phyloP scores from a whole-genome alignment of 2,113 vertebrate species.

The Mungos mungo region DNA sequence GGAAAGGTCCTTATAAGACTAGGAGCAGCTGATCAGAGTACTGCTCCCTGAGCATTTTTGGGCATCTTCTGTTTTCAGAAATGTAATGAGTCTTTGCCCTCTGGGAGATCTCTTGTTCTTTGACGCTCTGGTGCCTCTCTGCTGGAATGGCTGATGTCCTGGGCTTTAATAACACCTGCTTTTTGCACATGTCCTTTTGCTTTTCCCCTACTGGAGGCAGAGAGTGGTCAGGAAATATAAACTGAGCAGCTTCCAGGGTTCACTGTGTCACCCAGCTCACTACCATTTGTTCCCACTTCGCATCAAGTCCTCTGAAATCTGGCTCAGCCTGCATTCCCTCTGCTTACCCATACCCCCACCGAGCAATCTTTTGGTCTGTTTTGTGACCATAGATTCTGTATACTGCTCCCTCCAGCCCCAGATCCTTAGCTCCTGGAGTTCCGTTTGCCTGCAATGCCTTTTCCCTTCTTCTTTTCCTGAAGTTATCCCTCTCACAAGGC shows the following conservation, averaged over 20 bases:
- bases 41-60: neutral
- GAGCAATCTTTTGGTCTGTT: neutral
- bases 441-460: neutral
- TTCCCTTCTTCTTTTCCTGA: neutral
- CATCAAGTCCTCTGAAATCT: neutral
- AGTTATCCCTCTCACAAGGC: neutral
- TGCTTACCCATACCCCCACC: neutral
- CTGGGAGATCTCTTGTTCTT: neutral
- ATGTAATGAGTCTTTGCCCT: neutral
- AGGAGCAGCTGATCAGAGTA: neutral
- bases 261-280: neutral
- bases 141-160: neutral
- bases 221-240: slow-evolving; percentile 10
- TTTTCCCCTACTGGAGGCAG: neutral
- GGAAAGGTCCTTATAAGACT: neutral
- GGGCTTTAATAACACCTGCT: neutral
- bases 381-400: neutral
- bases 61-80: neutral
- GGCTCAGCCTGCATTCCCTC: neutral
- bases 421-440: neutral
- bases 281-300: neutral
- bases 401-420: neutral
- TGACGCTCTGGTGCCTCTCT: neutral
- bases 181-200: neutral
- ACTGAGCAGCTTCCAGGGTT: neutral